Conservation (phyloP, 2,797 vertebrate genomes). For the Malurus leucopterus region DNA sequence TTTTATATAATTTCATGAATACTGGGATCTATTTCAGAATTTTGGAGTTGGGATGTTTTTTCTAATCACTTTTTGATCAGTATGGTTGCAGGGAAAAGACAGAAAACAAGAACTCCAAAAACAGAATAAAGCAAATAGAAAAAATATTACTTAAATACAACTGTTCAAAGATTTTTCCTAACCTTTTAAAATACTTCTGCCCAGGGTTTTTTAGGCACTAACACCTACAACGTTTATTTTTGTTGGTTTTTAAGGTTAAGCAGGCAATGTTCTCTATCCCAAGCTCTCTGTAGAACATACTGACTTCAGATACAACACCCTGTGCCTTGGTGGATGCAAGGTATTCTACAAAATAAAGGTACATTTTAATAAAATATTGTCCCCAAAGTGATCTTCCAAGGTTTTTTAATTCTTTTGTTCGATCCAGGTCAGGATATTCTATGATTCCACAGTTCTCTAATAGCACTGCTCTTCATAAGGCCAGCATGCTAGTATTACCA, state of each 20-base stretch:
- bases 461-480: not conserved
- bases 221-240: not conserved
- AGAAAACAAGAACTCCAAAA: not conserved
- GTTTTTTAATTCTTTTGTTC: not conserved
- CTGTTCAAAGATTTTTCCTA: not conserved
- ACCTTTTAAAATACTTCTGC: not conserved
- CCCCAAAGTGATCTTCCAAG: not conserved
- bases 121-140: not conserved
- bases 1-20: not conserved
- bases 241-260: not conserved
- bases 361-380: not conserved
- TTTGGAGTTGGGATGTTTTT: not conserved
- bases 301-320: not conserved
- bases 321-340: not conserved
- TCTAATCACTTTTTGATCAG: not conserved
- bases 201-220: not conserved
- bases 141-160: rapidly evolving
- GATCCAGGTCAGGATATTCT: not conserved
- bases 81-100: not conserved
- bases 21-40: not conserved
- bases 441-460: not conserved
- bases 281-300: not conserved
- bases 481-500: not conserved
- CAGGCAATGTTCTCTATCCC: not conserved
- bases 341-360: not conserved